Conservation (phyloP, 2,888 invertebrate genomes). For the Tenodera sinensis region DNA sequence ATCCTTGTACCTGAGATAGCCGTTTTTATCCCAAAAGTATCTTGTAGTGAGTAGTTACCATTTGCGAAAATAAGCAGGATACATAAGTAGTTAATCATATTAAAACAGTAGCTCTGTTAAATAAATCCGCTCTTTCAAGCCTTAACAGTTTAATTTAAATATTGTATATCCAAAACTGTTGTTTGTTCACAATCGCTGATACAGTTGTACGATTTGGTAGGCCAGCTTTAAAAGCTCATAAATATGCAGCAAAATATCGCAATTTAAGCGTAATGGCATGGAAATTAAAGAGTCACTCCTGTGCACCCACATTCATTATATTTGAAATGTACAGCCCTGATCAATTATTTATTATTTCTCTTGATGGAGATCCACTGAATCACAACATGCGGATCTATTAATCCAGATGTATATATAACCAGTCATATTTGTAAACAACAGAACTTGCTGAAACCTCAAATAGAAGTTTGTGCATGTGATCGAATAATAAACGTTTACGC, state of each 20-base stretch:
- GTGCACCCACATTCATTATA: background rate
- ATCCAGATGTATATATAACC: background rate
- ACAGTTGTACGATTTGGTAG: background rate
- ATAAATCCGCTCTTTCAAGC: no score
- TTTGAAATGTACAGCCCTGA: background rate
- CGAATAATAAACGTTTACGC: no score
- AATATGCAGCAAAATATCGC: background rate
- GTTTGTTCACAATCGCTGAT: no score
- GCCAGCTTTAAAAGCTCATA: background rate
- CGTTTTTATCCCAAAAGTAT: no score
- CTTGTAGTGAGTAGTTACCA: no score
- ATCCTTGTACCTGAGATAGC: no score
- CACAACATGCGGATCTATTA: background rate
- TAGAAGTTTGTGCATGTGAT: no score
- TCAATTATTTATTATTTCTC: background rate
- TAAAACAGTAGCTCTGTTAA: no score
- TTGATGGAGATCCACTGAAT: background rate
- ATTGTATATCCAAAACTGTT: no score
- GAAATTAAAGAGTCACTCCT: background rate
- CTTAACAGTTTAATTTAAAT: no score
- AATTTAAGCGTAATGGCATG: background rate
- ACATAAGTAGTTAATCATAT: no score
- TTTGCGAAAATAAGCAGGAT: no score
- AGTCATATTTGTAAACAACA: background rate
- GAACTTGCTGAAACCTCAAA: background rate